Evolutionary conservation across 2,888 invertebrate genomes (phyloP).

Genomic region (Amaurobius ferox): DNA sequence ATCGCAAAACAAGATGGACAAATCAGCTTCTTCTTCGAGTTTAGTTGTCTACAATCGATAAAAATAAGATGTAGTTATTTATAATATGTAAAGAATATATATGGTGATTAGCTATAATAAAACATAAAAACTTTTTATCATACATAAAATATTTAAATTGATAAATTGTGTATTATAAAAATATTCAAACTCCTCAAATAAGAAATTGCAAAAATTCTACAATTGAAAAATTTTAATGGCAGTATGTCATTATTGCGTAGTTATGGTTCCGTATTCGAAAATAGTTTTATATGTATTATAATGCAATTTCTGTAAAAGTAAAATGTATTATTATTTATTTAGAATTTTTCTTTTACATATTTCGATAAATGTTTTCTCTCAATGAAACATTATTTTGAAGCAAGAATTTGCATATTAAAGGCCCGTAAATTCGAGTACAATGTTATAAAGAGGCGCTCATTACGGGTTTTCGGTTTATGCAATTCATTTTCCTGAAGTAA

Average conservation of each 20-base stretch:
- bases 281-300: background rate
- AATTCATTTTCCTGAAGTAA: no score
- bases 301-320: background rate
- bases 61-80: background rate
- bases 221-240: no score
- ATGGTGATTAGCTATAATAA: no score
- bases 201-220: no score
- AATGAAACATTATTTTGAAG: background rate
- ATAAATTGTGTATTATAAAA: no score
- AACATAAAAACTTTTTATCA: no score
- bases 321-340: background rate
- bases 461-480: background rate
- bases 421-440: background rate
- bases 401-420: background rate
- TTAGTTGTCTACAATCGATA: background rate
- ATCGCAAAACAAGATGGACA: slow-evolving; percentile 37
- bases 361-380: background rate
- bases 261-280: slow-evolving; percentile 43
- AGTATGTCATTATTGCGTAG: background rate
- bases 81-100: no score
- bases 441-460: background rate
- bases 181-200: no score
- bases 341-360: background rate
- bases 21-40: background rate
- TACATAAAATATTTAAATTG: no score